Evolutionary conservation across 2,888 invertebrate species (phyloP).

Genomic region (Dorcus parallelipipedus): DNA sequence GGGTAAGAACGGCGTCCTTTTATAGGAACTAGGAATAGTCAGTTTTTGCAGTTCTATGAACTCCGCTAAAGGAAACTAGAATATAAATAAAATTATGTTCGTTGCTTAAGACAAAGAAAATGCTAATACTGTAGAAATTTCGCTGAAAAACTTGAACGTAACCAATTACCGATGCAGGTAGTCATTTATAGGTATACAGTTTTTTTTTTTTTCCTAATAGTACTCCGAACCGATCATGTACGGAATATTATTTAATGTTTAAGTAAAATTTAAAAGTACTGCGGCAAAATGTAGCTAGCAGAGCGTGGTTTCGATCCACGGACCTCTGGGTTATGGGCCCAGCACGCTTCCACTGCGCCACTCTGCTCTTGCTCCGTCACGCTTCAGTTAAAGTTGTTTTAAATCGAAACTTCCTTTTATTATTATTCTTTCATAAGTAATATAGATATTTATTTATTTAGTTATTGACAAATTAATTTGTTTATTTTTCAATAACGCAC

Average conservation of each 20-base stretch:
- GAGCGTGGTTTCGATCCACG: slow-evolving; percentile 89
- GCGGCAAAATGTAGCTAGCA: slow-evolving; percentile 50
- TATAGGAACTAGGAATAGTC: slow-evolving; percentile 24
- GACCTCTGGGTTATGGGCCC: slow-evolving; percentile 89
- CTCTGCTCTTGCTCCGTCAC: slow-evolving; percentile 56
- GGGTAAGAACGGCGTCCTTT: slow-evolving; percentile 16
- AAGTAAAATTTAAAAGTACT: no score
- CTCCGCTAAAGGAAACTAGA: slow-evolving; percentile 24
- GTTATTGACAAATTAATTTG: no score
- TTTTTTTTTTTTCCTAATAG: no score
- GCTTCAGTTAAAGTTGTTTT: neutral
- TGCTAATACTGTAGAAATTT: neutral
- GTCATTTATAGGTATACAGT: no score
- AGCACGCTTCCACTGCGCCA: slow-evolving; percentile 83
- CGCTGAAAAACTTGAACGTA: neutral
- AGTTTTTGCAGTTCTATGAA: slow-evolving; percentile 21
- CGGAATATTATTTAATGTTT: no score
- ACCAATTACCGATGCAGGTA: neutral
- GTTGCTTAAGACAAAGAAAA: neutral
- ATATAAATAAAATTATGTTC: slow-evolving; percentile 19
- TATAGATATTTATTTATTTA: no score
- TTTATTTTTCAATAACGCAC: no score
- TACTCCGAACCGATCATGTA: no score
- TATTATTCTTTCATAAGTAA: no score
- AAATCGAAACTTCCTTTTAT: no score